A percentile compares a stretch with the other conserved stretches of the same genome.
phyloP scores from a whole-genome alignment of 2,797 vertebrate genomes.

The Darevskia nairensis region DNA sequence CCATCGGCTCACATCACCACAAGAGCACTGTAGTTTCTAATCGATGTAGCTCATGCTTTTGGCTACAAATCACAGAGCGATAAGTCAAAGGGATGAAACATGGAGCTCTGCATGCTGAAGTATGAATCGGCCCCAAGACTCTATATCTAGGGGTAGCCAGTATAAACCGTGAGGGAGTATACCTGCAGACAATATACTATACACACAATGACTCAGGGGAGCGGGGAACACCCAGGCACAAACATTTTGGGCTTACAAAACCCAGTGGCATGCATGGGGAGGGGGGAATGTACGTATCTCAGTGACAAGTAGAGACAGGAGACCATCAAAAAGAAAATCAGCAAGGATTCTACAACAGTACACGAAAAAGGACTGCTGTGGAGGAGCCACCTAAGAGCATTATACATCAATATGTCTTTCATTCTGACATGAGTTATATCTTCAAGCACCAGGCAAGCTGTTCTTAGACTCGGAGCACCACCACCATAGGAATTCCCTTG shows the following conservation, averaged over 20 bases:
- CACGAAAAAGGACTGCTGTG: neutral
- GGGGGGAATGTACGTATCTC: neutral
- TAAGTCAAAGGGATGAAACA: slow-evolving; percentile 8
- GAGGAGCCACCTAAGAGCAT: neutral
- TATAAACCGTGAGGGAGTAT: slow-evolving; percentile 15
- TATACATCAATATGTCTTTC: slow-evolving; percentile 26
- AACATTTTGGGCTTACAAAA: slow-evolving; percentile 25
- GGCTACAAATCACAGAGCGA: neutral
- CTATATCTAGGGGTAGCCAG: neutral
- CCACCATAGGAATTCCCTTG: neutral
- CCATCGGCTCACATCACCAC: neutral
- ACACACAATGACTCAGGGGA: neutral
- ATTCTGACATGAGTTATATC: slow-evolving; percentile 18
- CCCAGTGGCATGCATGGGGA: neutral
- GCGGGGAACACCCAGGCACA: neutral
- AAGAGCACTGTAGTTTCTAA: neutral
- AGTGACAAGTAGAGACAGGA: slow-evolving; percentile 6
- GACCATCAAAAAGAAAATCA: neutral
- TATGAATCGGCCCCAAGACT: slow-evolving; percentile 17
- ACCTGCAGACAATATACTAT: neutral
- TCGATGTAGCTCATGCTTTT: neutral
- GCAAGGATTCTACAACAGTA: slow-evolving; percentile 16
- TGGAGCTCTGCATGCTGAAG: neutral
- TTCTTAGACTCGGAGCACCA: neutral
- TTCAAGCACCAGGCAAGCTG: neutral